These are phyloP conservation scores for Chelonus insularis DNA, from an alignment of 1,140 invertebrate species.

Conservation along the genomic window DNA sequence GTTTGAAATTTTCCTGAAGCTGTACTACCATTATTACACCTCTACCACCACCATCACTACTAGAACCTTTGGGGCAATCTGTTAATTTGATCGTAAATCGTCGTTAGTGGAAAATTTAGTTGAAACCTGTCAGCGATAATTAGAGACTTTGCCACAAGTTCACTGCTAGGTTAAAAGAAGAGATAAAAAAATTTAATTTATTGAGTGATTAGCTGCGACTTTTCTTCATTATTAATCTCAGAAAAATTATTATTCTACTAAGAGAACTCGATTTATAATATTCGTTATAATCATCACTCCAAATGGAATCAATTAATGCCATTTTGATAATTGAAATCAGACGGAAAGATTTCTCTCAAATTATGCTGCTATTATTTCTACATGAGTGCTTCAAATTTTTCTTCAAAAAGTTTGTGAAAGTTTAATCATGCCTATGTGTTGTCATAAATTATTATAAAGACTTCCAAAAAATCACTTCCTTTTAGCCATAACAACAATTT, in stretches of 20 bases:
- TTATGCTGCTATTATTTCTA: too few species aligned
- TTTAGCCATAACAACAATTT: too few species aligned
- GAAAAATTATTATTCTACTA: slow-evolving; percentile 1
- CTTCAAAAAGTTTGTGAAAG: too few species aligned
- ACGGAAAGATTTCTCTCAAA: too few species aligned
- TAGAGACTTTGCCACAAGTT: slow-evolving; percentile 39
- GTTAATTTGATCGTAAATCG: slow-evolving; percentile 55
- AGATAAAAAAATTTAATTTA: slow-evolving; percentile 38
- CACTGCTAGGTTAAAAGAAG: slow-evolving; percentile 12
- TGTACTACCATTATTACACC: not conserved
- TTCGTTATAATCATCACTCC: too few species aligned
- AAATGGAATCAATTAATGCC: too few species aligned
- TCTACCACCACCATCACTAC: not conserved
- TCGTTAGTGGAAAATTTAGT: slow-evolving; percentile 50
- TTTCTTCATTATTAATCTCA: slow-evolving; percentile 37
- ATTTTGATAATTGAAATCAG: too few species aligned
- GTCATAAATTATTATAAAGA: too few species aligned
- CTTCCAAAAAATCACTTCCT: too few species aligned
- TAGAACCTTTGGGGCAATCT: slow-evolving; percentile 36
- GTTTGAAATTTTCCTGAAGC: slow-evolving; percentile 15
- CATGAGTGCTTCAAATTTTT: too few species aligned
- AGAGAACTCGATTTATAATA: not conserved
- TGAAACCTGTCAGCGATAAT: slow-evolving; percentile 47
- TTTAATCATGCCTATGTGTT: too few species aligned
- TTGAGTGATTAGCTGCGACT: slow-evolving; percentile 49